Base-by-base conservation (phyloP, 1,140 invertebrate species). In the Drosophila takahashii region DNA sequence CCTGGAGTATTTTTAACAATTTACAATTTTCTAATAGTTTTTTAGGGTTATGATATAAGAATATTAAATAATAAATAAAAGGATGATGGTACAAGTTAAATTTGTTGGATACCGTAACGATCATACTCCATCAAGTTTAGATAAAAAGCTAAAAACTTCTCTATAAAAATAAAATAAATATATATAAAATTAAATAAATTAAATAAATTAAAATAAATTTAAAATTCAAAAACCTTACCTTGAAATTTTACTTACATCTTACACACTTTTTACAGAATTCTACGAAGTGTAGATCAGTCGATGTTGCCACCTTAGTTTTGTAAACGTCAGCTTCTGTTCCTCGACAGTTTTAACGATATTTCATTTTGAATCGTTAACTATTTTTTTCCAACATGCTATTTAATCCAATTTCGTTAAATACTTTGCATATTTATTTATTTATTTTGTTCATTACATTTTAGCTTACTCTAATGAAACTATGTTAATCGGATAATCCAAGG, bases 401-500 rank as follows among this genome's bases (percentile, higher is more conserved):
- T 18, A 18, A 42, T 26, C 26, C 27, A 16, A 27, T n/a, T 4
- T 10, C 1, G 9, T 16, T 27, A 1, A 22, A 10, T 15, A 41
- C 16, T 16, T 36, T 9, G n/a, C 15, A 11, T 13, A 9, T 2
- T 15, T 26, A 11, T 29, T 61, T 61, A 57, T 39, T n/a, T 18
- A 39, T 56, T 29, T 61, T 9, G 3, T n/a, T 57, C 13, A n/a
- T 13, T 56, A 56, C 11, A 36, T 27, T 39, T 18, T 8, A 7
- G 18, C 4, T 61, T 58, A 29, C 8, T 26, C 26, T 39, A 29
- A 29, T 47, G 9, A 11, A 45, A 62, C 57, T 65, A 64, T 22
- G 5, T 22, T 34, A 32, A 8, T 34, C 18, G 34, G 32, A 15
- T 32, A 48, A 18, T 62, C 59, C 41, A 69, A 54, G 32, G 48